phyloP scores from a whole-genome alignment of 2,797 vertebrate species.

The Ctenochaetus hawaiiensis region DNA sequence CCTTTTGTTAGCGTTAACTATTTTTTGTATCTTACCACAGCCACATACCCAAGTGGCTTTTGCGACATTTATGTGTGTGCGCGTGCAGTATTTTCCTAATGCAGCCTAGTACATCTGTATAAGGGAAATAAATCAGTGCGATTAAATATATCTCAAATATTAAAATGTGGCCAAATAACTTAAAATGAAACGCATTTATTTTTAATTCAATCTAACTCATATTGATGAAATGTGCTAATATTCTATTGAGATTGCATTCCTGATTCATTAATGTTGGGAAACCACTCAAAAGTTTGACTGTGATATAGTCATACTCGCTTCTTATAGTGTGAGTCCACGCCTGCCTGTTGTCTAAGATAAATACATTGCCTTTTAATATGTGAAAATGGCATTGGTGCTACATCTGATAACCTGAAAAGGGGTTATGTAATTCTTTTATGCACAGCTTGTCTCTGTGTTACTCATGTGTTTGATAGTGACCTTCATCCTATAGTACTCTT shows the following conservation, averaged over 20 bases:
- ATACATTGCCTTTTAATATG: background rate
- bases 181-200: too few relatives aligned
- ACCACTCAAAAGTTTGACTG: too few relatives aligned
- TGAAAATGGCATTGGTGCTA: background rate
- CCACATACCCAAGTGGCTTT: background rate
- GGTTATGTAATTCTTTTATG: background rate
- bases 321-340: background rate
- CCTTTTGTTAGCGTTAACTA: too few relatives aligned
- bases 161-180: too few relatives aligned
- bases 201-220: too few relatives aligned
- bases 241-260: too few relatives aligned
- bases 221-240: too few relatives aligned
- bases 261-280: too few relatives aligned
- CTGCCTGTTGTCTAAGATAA: background rate
- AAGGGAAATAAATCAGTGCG: background rate
- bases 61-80: too few relatives aligned
- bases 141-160: too few relatives aligned
- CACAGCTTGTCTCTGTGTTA: background rate
- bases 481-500: conserved; percentile 30
- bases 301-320: background rate
- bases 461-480: conserved; percentile 22
- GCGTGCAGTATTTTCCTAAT: background rate
- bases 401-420: background rate
- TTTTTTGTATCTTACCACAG: too few relatives aligned
- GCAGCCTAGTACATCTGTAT: background rate